These are phyloP conservation scores for Bombus vancouverensis DNA, from an alignment of 1,140 invertebrate species.

Conservation along the genomic window DNA sequence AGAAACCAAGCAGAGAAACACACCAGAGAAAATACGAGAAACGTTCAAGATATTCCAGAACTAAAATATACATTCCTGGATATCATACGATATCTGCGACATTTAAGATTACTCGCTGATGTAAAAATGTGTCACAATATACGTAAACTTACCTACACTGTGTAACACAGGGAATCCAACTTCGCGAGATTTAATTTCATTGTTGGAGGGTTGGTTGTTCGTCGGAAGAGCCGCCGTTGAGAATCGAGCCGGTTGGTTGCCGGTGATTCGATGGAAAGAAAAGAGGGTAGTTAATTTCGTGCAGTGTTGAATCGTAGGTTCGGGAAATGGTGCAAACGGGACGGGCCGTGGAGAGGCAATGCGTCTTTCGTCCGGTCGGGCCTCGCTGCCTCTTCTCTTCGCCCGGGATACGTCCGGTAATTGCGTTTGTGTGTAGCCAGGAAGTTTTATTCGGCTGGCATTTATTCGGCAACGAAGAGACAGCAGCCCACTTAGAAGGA, in stretches of 20 bases:
- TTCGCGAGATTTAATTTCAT: neutral
- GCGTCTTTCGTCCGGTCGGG: slow-evolving; percentile 62
- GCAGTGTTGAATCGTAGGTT: slow-evolving; percentile 49
- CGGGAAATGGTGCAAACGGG: slow-evolving; percentile 41
- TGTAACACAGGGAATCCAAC: neutral
- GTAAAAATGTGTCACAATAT: neutral
- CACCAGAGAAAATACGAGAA: neutral
- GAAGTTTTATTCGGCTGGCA: slow-evolving; percentile 74
- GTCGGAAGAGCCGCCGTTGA: neutral
- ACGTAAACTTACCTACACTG: neutral
- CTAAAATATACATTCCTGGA: neutral
- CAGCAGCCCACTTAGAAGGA: slow-evolving; percentile 70
- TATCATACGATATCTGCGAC: neutral
- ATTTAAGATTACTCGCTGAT: neutral
- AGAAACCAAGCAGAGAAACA: neutral
- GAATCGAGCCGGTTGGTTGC: slow-evolving; percentile 51
- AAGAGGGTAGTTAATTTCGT: slow-evolving; percentile 51
- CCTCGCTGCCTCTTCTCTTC: slow-evolving; percentile 31
- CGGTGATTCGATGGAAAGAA: slow-evolving; percentile 22
- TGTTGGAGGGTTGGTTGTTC: neutral
- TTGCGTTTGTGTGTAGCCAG: slow-evolving; percentile 75
- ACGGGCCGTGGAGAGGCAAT: slow-evolving; percentile 60
- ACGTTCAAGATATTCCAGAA: neutral
- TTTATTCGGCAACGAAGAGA: slow-evolving; percentile 75
- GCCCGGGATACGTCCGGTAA: slow-evolving; percentile 66